Base-by-base conservation (phyloP, 2,113 vertebrate species). In the Anas platyrhynchos region DNA sequence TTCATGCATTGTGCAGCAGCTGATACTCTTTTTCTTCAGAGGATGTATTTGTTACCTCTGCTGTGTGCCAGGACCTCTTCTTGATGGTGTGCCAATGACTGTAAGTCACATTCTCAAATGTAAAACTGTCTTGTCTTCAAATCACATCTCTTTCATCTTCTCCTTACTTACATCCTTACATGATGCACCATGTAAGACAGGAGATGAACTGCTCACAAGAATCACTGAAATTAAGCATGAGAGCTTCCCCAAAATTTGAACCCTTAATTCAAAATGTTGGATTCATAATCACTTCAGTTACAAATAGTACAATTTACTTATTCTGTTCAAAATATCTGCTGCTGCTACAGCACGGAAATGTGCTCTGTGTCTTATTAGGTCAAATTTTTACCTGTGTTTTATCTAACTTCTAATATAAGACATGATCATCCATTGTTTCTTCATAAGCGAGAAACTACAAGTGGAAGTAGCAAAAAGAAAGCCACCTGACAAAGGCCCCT, bases 21-120 rank as follows among this genome's bases (percentile, higher is more conserved):
- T 92, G 92, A 93, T 81, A 69, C 18, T 90, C 48, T 76, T 86
- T 91, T 94, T 50, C 80, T 72, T 86, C 54, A 84, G 54, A 95
- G 69, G 85, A 78, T 72, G 88, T 92, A 94, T 95, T 95, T 92
- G 82, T 68, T 93, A 90, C 83, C 88, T 94, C 56, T 91, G 27
- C 34, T 91, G 90, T 86, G 65, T 88, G 83, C 92, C 93, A 92
- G 88, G 94, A 76, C 92, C 80, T 95, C 80, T 77, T 94, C 69
- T 84, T 93, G 94, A 88, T 58, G 79, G 18, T 80, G 69, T 82
- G 86, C 95, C 93, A 94, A 79, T 88, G 73, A 68, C 80, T 93
- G 43, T 69, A 95, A 95, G 73, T 94, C 93, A 95, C 69, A 95
- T 93, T 96, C 69, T 86, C 66, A 88, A 88, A 78, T 79, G 83